Evolutionary conservation across 2,888 invertebrate species (phyloP), one percentile per base, ranked within the genome.

Genomic region (Amphipoea oculea): DNA sequence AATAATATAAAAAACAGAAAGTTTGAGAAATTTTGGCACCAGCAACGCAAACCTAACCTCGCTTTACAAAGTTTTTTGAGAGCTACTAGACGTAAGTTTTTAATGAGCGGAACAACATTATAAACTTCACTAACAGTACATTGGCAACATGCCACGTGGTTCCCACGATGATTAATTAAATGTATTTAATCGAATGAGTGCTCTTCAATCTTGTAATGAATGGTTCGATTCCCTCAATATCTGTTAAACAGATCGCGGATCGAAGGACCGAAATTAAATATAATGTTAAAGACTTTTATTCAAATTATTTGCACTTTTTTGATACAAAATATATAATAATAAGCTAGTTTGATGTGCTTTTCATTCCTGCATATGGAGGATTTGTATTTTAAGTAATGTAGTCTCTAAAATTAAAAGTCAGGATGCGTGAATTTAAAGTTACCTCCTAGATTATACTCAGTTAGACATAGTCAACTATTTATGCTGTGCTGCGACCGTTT

Each of bases 81-180:
- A 54, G 72, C 17, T 70, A 20, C 9, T 9, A 14, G 9, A 42
- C 5, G 12, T 2, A 12, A 57, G 20, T 65, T 84, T 79, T 60
- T 79, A 81, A 81, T 79, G 57, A 84, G 23, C 23, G 14, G 45
- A 54, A 45, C 51, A 29, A 40, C 36, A 5, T 65, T 36, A 57
- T 48, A 20, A 65, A 23, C 36, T 65, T 57, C 36, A 23, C 0
- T 42, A 4, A 4, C 14, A 29, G 20, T 40, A 29, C 7, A n/a
- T 45, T 80, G 85, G 81, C 60, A 54, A 66, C n/a, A 17, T 23
- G 65, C 81, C 65, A 85, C 20, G 4, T 23, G n/a, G n/a, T n/a
- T n/a, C n/a, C n/a, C n/a, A n/a, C n/a, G n/a, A n/a, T n/a, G 0
- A 54, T 42, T 42, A 51, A 7, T 60, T 42, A 4, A 12, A 42